phyloP scores from a whole-genome alignment of 2,797 vertebrate genomes.

The Phalanger gymnotis region DNA sequence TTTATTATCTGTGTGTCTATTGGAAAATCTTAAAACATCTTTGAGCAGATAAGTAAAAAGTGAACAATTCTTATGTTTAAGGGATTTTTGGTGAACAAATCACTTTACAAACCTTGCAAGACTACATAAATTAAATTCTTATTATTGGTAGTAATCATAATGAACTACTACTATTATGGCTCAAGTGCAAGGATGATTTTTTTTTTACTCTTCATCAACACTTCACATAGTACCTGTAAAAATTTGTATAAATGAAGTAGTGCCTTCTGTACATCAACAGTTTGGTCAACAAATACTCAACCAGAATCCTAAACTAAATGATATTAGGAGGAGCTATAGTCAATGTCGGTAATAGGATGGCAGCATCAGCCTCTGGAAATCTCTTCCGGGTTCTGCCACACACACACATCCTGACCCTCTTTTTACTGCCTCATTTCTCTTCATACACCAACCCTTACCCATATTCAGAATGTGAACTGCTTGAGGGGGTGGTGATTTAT shows the following conservation, averaged over 20 bases:
- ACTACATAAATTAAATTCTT: neutral
- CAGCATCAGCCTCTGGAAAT: neutral
- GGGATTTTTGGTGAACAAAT: neutral
- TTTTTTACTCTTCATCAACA: neutral
- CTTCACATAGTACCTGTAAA: neutral
- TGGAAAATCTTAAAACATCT: neutral
- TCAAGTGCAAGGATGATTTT: neutral
- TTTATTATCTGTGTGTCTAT: neutral
- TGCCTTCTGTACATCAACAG: neutral
- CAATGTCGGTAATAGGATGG: neutral
- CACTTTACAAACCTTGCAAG: neutral
- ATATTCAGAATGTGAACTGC: neutral
- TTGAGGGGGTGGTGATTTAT: neutral
- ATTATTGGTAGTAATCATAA: neutral
- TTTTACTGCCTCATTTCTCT: neutral
- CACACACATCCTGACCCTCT: neutral
- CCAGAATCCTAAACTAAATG: neutral
- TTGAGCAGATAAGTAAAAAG: neutral
- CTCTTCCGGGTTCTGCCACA: neutral
- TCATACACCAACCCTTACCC: neutral
- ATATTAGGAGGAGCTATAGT: neutral
- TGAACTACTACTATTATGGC: neutral
- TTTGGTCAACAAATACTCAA: neutral
- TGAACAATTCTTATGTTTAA: neutral
- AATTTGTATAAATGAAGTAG: neutral